A percentile compares a stretch with the other conserved stretches of the same genome.
Conservation (phyloP, 1,140 invertebrate species). For the Onthophagus taurus region DNA sequence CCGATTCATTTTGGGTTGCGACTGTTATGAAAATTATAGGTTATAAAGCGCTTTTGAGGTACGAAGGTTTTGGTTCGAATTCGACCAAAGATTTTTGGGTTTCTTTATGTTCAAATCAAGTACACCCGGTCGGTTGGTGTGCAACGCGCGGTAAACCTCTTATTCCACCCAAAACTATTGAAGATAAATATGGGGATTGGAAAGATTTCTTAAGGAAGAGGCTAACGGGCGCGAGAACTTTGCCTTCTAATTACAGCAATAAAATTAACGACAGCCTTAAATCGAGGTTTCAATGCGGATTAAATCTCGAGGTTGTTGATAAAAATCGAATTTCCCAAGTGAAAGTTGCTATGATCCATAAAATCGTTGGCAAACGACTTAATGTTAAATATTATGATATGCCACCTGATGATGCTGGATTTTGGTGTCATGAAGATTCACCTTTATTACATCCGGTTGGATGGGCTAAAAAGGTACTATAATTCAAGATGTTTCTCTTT, state of each 20-base stretch:
- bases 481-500: slow-evolving; percentile 3
- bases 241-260: slow-evolving; percentile 84
- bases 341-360: slow-evolving; percentile 78
- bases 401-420: slow-evolving; percentile 65
- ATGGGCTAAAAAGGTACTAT: slow-evolving; percentile 71
- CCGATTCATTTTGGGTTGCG: slow-evolving; percentile 90
- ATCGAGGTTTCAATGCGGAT: slow-evolving; percentile 70
- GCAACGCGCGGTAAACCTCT: slow-evolving; percentile 88
- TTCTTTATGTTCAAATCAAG: slow-evolving; percentile 83
- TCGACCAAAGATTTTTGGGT: slow-evolving; percentile 90
- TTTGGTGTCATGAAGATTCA: slow-evolving; percentile 95
- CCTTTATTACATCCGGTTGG: slow-evolving; percentile 90
- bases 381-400: slow-evolving; percentile 85
- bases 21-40: slow-evolving; percentile 84
- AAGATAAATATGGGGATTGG: slow-evolving; percentile 91
- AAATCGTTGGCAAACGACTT: slow-evolving; percentile 84
- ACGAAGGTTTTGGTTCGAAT: slow-evolving; percentile 89
- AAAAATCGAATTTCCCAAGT: slow-evolving; percentile 89
- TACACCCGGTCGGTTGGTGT: slow-evolving; percentile 95
- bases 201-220: slow-evolving; percentile 87
- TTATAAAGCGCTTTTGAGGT: slow-evolving; percentile 85
- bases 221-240: slow-evolving; percentile 79
- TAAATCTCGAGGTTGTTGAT: slow-evolving; percentile 89
- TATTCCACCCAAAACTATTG: slow-evolving; percentile 83
- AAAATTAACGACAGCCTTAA: slow-evolving; percentile 77